Conservation (phyloP, 2,113 vertebrate species). For the Brienomyrus brachyistius region DNA sequence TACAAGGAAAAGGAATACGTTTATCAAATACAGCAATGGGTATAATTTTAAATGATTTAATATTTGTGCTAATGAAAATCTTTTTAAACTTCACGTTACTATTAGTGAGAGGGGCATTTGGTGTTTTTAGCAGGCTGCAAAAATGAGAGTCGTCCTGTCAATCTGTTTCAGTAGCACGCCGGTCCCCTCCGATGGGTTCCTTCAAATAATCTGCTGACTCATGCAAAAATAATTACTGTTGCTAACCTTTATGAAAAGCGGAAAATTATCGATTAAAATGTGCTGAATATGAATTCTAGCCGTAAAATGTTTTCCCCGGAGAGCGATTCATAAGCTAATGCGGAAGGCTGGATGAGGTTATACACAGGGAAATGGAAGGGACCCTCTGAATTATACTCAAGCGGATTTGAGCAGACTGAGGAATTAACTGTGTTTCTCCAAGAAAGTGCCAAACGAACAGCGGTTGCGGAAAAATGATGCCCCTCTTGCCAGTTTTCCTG, state of each 20-base stretch:
- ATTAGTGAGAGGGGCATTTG: not conserved
- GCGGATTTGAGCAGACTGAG: slow-evolving; percentile 10
- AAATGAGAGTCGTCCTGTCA: not conserved
- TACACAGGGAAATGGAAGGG: not conserved
- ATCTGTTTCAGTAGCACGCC: not conserved
- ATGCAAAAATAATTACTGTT: slow-evolving; percentile 24
- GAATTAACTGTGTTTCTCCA: not conserved
- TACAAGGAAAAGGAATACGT: not conserved
- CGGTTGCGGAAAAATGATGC: not conserved
- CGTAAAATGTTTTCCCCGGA: slow-evolving; percentile 15
- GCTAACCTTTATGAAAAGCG: slow-evolving; percentile 31
- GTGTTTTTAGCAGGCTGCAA: not conserved
- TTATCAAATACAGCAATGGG: not conserved
- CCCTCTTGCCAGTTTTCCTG: not conserved
- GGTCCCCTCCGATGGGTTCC: not conserved
- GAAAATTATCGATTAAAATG: slow-evolving; percentile 20
- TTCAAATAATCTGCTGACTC: slow-evolving; percentile 20
- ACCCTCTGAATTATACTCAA: not conserved
- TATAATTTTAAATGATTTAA: not conserved
- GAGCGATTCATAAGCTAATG: not conserved
- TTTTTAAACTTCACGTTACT: not conserved
- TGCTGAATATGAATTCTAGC: slow-evolving; percentile 25
- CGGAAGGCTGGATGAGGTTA: not conserved
- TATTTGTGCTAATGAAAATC: not conserved
- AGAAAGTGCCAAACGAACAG: not conserved